Conservation (phyloP, 2,113 vertebrate species). For the Lutjanus erythropterus region DNA sequence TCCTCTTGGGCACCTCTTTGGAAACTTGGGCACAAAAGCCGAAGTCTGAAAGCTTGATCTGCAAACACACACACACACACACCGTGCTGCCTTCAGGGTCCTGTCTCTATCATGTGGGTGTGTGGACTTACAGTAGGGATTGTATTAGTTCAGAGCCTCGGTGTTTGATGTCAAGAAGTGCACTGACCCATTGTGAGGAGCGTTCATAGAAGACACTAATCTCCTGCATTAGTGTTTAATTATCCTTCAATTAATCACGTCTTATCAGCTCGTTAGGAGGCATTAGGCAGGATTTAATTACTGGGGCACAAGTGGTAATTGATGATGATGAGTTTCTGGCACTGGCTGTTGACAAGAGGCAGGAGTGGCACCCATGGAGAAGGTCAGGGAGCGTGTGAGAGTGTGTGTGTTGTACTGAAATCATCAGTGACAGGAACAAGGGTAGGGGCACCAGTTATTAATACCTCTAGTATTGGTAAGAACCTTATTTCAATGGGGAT, state of each 20-base stretch:
- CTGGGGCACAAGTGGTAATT: constrained; percentile 66
- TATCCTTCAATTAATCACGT: constrained; percentile 75
- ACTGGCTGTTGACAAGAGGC: constrained; percentile 63
- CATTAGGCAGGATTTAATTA: constrained; percentile 81
- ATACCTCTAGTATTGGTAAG: neutral
- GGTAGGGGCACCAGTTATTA: neutral
- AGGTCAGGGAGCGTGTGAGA: constrained; percentile 59
- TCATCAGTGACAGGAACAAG: constrained; percentile 25
- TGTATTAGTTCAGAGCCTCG: constrained; percentile 30
- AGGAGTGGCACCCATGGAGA: constrained; percentile 31
- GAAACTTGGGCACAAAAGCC: constrained; percentile 99
- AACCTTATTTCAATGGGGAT: neutral
- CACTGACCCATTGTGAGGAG: constrained; percentile 65
- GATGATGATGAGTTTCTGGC: constrained; percentile 76
- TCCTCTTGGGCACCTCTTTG: constrained; percentile 98
- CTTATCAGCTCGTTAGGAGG: constrained; percentile 77
- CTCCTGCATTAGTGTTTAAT: constrained; percentile 71
- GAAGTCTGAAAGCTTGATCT: constrained; percentile 99
- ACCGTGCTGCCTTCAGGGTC: constrained; percentile 3
- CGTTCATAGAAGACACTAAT: constrained; percentile 65
- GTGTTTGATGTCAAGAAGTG: constrained; percentile 32
- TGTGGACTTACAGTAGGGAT: neutral
- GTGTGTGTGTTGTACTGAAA: constrained; percentile 6
- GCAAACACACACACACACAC: constrained; percentile 40
- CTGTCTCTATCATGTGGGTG: neutral